Percentiles rank a stretch among this genome's conserved stretches.
Conservation (phyloP, 2,797 vertebrate species). For the Tauraco hartlaubi region DNA sequence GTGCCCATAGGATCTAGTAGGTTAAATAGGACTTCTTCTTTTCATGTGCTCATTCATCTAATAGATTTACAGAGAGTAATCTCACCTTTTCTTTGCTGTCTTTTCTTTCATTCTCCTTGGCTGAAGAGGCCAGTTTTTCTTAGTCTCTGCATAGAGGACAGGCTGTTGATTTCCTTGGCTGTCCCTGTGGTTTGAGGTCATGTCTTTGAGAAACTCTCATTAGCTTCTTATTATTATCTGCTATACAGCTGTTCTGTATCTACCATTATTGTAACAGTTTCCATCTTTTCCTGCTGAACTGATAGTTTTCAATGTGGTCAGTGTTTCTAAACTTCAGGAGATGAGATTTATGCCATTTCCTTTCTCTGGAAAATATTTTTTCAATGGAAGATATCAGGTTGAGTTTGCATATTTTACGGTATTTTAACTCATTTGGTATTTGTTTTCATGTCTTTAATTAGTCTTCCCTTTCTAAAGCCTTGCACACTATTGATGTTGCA, state of each 20-base stretch:
- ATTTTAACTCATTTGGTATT: background rate
- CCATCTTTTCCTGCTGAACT: background rate
- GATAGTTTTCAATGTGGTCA: background rate
- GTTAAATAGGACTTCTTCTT: background rate
- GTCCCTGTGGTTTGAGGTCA: background rate
- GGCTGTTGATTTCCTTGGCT: background rate
- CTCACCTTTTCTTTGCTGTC: background rate
- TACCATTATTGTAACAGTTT: background rate
- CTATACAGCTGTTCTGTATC: background rate
- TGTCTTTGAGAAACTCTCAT: background rate
- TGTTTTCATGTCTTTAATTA: background rate
- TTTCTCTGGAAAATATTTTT: background rate
- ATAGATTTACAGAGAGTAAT: background rate
- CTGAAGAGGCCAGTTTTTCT: background rate
- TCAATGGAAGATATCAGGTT: background rate
- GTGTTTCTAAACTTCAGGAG: background rate
- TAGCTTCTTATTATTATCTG: background rate
- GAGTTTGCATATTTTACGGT: background rate
- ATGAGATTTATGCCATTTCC: background rate
- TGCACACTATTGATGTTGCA: background rate
- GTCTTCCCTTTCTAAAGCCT: background rate
- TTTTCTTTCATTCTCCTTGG: background rate
- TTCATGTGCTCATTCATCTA: background rate
- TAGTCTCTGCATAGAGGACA: background rate
- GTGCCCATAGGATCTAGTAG: background rate